Evolutionary conservation across 2,797 vertebrate genomes (phyloP).

Genomic region (Syncerus caffer): DNA sequence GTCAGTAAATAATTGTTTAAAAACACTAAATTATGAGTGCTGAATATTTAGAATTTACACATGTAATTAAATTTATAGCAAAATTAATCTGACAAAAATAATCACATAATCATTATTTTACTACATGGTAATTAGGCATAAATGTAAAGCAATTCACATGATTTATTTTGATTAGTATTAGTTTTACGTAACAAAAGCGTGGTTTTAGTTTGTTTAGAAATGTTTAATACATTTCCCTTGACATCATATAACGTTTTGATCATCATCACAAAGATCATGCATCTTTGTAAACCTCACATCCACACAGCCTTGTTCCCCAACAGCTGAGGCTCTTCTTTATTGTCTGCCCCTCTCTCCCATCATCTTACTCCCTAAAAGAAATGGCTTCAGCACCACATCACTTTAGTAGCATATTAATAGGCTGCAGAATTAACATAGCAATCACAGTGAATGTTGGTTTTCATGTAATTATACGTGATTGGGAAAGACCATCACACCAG

Average conservation of each 20-base stretch:
- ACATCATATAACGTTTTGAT: not conserved
- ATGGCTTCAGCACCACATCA: not conserved
- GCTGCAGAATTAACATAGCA: not conserved
- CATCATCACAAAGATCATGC: not conserved
- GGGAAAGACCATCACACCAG: not conserved
- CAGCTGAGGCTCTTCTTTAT: not conserved
- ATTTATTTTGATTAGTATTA: slow-evolving; percentile 45
- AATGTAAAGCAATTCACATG: slow-evolving; percentile 41
- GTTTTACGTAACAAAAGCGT: slow-evolving; percentile 32
- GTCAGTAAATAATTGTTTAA: slow-evolving; percentile 30
- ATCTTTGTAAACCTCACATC: not conserved
- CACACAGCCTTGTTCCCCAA: not conserved
- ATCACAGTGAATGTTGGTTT: not conserved
- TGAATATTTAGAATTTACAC: slow-evolving; percentile 33
- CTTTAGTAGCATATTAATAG: not conserved
- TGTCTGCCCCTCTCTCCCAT: not conserved
- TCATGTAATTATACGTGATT: not conserved
- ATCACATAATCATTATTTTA: slow-evolving; percentile 23
- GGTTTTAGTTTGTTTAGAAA: not conserved
- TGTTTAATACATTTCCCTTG: not conserved
- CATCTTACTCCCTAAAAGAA: not conserved
- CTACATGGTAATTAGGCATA: slow-evolving; percentile 20
- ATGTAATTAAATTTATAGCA: slow-evolving; percentile 33
- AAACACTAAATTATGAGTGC: slow-evolving; percentile 11
- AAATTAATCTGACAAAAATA: slow-evolving; percentile 46